A percentile compares a stretch with the other conserved stretches of the same genome.
phyloP scores from a whole-genome alignment of 64 coral and sea anemone genomes.

The Hydrozoanthus tunicans region DNA sequence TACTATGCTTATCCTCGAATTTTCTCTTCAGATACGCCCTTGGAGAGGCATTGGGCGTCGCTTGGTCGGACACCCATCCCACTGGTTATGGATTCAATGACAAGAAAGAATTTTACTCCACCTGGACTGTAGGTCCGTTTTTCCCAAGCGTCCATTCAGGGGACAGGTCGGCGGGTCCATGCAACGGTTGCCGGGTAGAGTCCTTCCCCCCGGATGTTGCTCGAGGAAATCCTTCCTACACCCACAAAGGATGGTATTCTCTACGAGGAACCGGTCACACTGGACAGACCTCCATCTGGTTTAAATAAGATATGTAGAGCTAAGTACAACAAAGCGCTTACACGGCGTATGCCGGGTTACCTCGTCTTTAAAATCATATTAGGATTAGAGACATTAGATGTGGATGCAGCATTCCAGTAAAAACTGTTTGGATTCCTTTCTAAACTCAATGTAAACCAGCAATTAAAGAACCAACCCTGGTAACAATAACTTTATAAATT shows the following conservation, averaged over 20 bases:
- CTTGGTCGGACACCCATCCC: constrained; percentile 72
- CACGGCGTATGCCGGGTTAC: too few relatives aligned
- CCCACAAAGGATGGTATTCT: constrained; percentile 68
- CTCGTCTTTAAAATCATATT: too few relatives aligned
- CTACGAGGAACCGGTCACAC: constrained; percentile 21
- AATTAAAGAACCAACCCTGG: too few relatives aligned
- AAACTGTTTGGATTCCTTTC: too few relatives aligned
- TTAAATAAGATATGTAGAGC: constrained; percentile 56
- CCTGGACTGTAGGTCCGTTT: constrained; percentile 64
- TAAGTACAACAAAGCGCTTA: not conserved
- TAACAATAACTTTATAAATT: too few relatives aligned
- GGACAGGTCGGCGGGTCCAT: constrained; percentile 5
- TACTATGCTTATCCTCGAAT: too few relatives aligned
- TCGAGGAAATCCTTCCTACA: constrained; percentile 48
- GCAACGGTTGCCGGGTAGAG: not conserved
- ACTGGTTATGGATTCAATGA: constrained; percentile 77
- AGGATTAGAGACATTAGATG: too few relatives aligned
- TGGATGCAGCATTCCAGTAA: too few relatives aligned
- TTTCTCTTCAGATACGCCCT: constrained; percentile 28
- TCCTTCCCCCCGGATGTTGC: constrained; percentile 63
- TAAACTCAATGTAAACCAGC: too few relatives aligned
- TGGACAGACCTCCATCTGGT: constrained; percentile 90
- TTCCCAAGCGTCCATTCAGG: constrained; percentile 80
- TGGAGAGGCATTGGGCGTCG: constrained; percentile 65
- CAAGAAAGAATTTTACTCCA: constrained; percentile 11